Conservation (phyloP, 2,113 vertebrate genomes). For the Oophaga pumilio region DNA sequence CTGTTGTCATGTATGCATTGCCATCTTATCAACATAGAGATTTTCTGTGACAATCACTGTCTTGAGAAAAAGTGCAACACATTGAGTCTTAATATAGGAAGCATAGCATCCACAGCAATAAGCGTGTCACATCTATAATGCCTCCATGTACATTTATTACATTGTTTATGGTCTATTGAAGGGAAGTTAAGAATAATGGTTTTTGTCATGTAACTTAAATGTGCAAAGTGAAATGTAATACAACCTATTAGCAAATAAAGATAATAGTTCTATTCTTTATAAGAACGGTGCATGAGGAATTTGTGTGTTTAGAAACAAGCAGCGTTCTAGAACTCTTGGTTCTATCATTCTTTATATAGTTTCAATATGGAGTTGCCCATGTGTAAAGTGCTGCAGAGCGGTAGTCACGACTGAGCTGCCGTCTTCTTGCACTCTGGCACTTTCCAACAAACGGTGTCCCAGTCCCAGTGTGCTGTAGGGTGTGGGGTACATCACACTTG, state of each 20-base stretch:
- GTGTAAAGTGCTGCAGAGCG: too few species aligned
- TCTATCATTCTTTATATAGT: background rate
- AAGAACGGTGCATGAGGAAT: background rate
- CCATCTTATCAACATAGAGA: background rate
- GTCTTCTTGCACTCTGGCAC: too few species aligned
- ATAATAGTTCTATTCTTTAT: constrained; percentile 38
- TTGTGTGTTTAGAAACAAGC: background rate
- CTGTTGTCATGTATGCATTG: background rate
- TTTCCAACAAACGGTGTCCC: too few species aligned
- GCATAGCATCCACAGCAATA: constrained; percentile 43
- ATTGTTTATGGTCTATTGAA: constrained; percentile 15
- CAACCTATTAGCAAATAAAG: constrained; percentile 16
- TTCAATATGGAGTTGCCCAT: too few species aligned
- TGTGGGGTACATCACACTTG: too few species aligned
- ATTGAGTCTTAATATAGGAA: background rate
- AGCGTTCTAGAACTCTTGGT: background rate
- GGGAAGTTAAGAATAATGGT: constrained; percentile 7
- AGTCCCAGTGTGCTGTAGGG: too few species aligned
- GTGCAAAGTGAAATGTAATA: constrained; percentile 9
- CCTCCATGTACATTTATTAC: background rate
- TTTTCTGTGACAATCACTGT: background rate
- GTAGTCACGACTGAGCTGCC: too few species aligned
- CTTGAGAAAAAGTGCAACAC: background rate
- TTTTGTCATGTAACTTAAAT: constrained; percentile 6
- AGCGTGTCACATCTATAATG: constrained; percentile 4